Evolutionary conservation across 2,113 vertebrate genomes (phyloP).

Genomic region (Cervus canadensis): DNA sequence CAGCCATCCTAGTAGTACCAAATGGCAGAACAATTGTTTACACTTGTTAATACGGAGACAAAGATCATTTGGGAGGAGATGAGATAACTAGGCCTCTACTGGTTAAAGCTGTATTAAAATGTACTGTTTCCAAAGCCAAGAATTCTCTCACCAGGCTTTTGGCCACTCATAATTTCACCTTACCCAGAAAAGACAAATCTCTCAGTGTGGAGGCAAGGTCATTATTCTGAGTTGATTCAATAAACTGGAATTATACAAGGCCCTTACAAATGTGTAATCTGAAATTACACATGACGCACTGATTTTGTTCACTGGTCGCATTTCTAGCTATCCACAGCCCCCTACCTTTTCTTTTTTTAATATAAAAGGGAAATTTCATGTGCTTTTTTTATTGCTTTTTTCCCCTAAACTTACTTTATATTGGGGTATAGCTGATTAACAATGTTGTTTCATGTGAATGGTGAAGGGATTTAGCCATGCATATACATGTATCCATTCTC

Average conservation of each 20-base stretch:
- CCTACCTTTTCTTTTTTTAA: neutral
- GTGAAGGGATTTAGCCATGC: neutral
- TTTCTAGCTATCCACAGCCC: neutral
- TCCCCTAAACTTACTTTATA: neutral
- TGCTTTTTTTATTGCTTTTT: neutral
- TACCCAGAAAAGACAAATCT: neutral
- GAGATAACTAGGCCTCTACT: neutral
- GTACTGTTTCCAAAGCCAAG: neutral
- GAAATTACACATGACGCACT: neutral
- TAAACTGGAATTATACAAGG: neutral
- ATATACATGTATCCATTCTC: neutral
- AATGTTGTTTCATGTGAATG: neutral
- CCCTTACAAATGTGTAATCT: neutral
- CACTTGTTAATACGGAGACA: neutral
- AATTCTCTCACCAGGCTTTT: neutral
- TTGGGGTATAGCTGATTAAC: neutral
- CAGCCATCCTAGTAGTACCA: neutral
- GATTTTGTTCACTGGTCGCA: neutral
- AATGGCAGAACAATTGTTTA: neutral
- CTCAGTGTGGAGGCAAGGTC: neutral
- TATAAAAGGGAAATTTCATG: neutral
- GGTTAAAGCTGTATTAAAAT: neutral
- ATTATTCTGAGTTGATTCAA: slow-evolving; percentile 11
- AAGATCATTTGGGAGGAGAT: neutral
- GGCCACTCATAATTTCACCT: neutral